A percentile compares a stretch with the other conserved stretches of the same genome.
phyloP scores from a whole-genome alignment of 2,113 vertebrate genomes.

The Dipodomys spectabilis region DNA sequence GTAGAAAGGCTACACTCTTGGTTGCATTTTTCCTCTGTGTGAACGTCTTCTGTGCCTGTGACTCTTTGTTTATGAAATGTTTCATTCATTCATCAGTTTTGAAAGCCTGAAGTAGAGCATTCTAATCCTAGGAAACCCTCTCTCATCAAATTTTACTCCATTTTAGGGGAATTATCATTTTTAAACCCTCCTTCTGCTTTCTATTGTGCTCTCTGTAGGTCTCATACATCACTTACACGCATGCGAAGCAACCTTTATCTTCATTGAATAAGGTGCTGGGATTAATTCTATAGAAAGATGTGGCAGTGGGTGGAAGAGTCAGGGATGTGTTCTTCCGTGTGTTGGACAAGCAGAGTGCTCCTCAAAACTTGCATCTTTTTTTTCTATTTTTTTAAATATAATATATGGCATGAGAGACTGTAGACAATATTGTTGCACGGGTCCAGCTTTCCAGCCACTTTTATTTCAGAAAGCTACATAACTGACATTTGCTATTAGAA shows the following conservation, averaged over 20 bases:
- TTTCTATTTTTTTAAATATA: neutral
- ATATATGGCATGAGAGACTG: neutral
- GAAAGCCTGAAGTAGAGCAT: too few species aligned
- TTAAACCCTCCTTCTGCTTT: conserved; percentile 62
- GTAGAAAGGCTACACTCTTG: conserved; percentile 54
- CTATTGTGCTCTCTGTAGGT: conserved; percentile 61
- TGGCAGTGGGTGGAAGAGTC: conserved; percentile 40
- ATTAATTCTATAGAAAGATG: conserved; percentile 41
- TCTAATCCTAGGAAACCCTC: conserved; percentile 16
- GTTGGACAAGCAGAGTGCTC: neutral
- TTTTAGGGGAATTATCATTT: conserved; percentile 52
- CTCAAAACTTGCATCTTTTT: neutral
- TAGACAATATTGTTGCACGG: neutral
- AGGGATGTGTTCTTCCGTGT: conserved; percentile 38
- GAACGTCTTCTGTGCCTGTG: conserved; percentile 12
- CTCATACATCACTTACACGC: conserved; percentile 37
- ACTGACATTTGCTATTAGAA: conserved; percentile 9
- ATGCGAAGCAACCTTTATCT: conserved; percentile 59
- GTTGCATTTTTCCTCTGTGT: conserved; percentile 51
- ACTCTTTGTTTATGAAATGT: conserved; percentile 72
- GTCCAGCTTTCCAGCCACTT: neutral
- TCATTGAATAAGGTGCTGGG: conserved; percentile 44
- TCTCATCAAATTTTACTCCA: conserved; percentile 55
- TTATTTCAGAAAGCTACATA: conserved; percentile 29
- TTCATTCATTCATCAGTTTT: conserved; percentile 63